phyloP scores from a whole-genome alignment of 2,888 invertebrate species.

The Chymomyza fuscimana region DNA sequence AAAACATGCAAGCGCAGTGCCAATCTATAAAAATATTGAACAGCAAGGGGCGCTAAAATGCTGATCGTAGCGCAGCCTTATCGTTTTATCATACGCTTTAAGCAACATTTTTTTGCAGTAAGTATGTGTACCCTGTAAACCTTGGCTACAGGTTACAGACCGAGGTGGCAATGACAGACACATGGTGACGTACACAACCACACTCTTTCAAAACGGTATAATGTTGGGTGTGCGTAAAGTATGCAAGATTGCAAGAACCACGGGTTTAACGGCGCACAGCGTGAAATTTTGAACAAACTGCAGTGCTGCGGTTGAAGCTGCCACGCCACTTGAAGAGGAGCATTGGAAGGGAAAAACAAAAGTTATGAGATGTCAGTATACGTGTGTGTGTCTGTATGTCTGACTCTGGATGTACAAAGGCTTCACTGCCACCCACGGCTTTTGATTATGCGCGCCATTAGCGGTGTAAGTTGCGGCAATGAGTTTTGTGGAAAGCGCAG shows the following conservation, averaged over 20 bases:
- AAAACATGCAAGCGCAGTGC: too few relatives aligned
- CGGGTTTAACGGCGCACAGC: conserved; percentile 60
- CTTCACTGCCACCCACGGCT: conserved; percentile 64
- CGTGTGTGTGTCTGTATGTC: conserved; percentile 18
- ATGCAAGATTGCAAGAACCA: conserved; percentile 53
- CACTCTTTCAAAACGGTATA: conserved; percentile 23
- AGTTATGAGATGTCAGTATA: conserved; percentile 58
- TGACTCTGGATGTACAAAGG: neutral
- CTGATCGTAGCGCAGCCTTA: too few relatives aligned
- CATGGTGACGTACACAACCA: conserved; percentile 1
- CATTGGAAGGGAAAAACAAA: conserved; percentile 63
- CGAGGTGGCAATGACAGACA: conserved; percentile 44
- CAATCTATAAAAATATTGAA: too few relatives aligned
- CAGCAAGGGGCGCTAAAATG: too few relatives aligned
- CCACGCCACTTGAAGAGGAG: conserved; percentile 41
- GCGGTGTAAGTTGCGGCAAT: conserved; percentile 75
- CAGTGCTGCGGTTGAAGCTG: conserved; percentile 37
- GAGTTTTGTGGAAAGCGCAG: conserved; percentile 64
- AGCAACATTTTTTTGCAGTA: too few relatives aligned
- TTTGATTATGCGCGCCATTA: conserved; percentile 77
- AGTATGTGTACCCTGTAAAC: too few relatives aligned
- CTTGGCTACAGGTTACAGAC: neutral
- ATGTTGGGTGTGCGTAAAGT: conserved; percentile 34
- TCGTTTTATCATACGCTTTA: too few relatives aligned
- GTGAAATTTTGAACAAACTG: conserved; percentile 61